Conservation (phyloP, 2,888 invertebrate species). For the Hirtodrosophila trivittata region DNA sequence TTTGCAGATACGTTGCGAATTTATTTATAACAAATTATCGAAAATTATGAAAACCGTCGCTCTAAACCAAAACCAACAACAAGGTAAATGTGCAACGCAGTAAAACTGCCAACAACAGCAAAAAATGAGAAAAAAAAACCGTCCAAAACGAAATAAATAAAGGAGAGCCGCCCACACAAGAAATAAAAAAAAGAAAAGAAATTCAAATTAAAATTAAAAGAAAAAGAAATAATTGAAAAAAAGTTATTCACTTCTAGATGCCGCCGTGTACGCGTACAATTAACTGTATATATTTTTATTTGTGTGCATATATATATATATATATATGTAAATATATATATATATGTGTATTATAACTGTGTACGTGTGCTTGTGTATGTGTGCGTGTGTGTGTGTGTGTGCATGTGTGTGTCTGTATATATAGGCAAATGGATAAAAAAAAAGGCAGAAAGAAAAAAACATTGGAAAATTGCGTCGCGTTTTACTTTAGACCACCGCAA, state of each 20-base stretch:
- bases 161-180: slow-evolving; percentile 9
- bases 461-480: slow-evolving; percentile 58
- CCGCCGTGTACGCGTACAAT: slow-evolving; percentile 16
- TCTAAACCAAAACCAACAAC: slow-evolving; percentile 45
- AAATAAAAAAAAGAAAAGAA: slow-evolving; percentile 5
- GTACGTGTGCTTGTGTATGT: background rate
- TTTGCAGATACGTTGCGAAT: slow-evolving; percentile 73
- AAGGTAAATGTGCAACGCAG: slow-evolving; percentile 56
- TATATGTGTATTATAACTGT: slow-evolving; percentile 1
- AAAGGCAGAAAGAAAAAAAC: slow-evolving; percentile 21
- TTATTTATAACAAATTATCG: slow-evolving; percentile 69
- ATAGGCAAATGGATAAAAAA: slow-evolving; percentile 26
- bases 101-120: slow-evolving; percentile 17
- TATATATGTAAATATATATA: slow-evolving; percentile 8
- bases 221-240: slow-evolving; percentile 14
- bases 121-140: slow-evolving; percentile 7
- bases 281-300: slow-evolving; percentile 20
- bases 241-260: slow-evolving; percentile 18
- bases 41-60: slow-evolving; percentile 55
- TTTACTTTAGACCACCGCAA: slow-evolving; percentile 10
- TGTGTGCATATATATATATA: slow-evolving; percentile 30
- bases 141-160: slow-evolving; percentile 6
- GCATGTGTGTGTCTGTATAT: slow-evolving; percentile 4
- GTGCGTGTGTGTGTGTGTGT: slow-evolving; percentile 8
- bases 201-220: slow-evolving; percentile 15